Conservation (phyloP, 2,888 invertebrate species). For the Callosobruchus maculatus region DNA sequence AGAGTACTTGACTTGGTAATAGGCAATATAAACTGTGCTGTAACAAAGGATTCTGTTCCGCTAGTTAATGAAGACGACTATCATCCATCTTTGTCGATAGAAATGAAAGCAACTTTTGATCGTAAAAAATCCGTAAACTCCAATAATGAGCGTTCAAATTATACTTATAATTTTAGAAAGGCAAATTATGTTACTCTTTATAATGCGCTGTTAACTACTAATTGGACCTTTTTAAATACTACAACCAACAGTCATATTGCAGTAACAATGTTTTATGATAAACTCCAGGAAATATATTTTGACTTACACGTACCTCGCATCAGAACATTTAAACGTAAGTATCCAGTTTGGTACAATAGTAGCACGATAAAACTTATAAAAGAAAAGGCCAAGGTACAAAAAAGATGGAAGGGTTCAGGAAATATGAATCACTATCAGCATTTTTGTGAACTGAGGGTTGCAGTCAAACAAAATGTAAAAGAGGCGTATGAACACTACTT, state of each 20-base stretch:
- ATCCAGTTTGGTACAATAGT: constrained; percentile 1
- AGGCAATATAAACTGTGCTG: neutral
- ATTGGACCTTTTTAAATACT: neutral
- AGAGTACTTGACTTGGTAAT: neutral
- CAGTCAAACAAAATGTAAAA: neutral
- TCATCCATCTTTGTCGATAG: constrained; percentile 1
- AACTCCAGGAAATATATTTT: neutral
- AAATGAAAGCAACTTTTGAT: neutral
- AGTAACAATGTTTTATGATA: neutral
- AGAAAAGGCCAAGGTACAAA: neutral
- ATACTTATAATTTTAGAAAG: constrained; percentile 5
- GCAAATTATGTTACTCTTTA: constrained; percentile 3
- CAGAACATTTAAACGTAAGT: constrained; percentile 1
- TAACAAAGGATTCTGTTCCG: neutral
- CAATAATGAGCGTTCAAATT: neutral
- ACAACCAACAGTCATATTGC: neutral
- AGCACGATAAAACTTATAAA: neutral
- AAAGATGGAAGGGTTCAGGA: neutral
- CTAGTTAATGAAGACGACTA: neutral
- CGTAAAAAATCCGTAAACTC: neutral
- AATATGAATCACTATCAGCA: neutral
- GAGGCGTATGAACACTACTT: neutral
- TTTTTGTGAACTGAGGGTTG: neutral
- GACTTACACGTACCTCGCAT: neutral
- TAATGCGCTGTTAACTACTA: neutral